Evolutionary conservation across 2,113 vertebrate species (phyloP).

Genomic region (Dipodomys merriami): DNA sequence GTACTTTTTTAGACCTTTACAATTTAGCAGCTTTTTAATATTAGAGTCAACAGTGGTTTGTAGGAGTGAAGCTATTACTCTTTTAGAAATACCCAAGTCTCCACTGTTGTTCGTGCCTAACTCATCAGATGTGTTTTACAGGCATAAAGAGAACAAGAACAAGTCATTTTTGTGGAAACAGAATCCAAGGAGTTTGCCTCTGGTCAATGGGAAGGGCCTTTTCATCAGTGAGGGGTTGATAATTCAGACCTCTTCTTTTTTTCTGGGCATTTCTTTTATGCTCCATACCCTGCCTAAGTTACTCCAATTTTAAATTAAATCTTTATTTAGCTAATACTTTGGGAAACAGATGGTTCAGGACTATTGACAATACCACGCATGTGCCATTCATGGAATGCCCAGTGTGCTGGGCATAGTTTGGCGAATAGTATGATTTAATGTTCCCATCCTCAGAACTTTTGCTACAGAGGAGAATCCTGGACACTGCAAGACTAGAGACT

Average conservation of each 20-base stretch:
- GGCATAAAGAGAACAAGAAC: constrained; percentile 31
- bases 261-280: background rate
- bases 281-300: background rate
- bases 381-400: background rate
- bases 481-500: background rate
- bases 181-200: background rate
- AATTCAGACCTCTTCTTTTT: background rate
- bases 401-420: background rate
- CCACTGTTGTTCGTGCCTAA: background rate
- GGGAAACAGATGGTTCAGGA: background rate
- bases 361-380: background rate
- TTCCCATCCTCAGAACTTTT: background rate
- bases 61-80: constrained; percentile 22
- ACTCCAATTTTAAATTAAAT: constrained; percentile 2
- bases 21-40: constrained; percentile 40
- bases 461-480: background rate
- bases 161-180: constrained; percentile 35
- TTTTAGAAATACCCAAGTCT: constrained; percentile 14
- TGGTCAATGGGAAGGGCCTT: background rate
- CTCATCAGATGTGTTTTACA: background rate
- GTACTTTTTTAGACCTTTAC: constrained; percentile 31
- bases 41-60: constrained; percentile 14
- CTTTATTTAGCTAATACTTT: background rate
- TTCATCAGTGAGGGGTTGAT: background rate
- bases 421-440: background rate